Conservation (phyloP, 92 coral and sea anemone genomes). For the Virgularia gustaviana region DNA sequence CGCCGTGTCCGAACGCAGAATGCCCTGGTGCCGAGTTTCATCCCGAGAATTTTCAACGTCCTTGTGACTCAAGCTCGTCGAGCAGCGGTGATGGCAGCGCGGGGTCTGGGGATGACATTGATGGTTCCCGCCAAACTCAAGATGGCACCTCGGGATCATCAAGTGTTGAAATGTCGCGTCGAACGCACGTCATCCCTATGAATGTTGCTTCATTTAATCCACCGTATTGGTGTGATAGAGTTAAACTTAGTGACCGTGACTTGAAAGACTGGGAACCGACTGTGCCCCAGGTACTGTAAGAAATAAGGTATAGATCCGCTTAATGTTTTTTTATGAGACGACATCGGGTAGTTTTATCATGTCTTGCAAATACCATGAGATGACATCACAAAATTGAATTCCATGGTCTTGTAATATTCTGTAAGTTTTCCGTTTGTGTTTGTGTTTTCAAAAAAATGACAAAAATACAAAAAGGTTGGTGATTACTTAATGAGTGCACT, state of each 20-base stretch:
- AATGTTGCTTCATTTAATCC: conserved; percentile 17
- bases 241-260: conserved; percentile 51
- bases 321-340: neutral
- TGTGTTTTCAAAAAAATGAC: too few relatives aligned
- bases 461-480: too few relatives aligned
- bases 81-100: conserved; percentile 41
- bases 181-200: conserved; percentile 62
- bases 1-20: conserved; percentile 58
- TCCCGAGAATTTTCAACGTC: conserved; percentile 39
- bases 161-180: neutral
- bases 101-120: conserved; percentile 7
- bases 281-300: neutral
- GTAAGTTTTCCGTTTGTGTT: too few relatives aligned
- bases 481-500: too few relatives aligned
- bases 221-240: conserved; percentile 71
- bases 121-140: neutral
- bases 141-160: neutral
- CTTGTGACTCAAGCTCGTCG: conserved; percentile 48
- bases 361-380: too few relatives aligned
- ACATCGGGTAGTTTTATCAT: neutral
- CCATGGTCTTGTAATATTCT: too few relatives aligned
- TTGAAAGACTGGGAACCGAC: conserved; percentile 37
- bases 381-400: too few relatives aligned
- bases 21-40: conserved; percentile 62
- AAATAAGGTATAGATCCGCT: too few relatives aligned